Conservation (phyloP, 2,888 invertebrate genomes). For the Tryphoninae sp. region DNA sequence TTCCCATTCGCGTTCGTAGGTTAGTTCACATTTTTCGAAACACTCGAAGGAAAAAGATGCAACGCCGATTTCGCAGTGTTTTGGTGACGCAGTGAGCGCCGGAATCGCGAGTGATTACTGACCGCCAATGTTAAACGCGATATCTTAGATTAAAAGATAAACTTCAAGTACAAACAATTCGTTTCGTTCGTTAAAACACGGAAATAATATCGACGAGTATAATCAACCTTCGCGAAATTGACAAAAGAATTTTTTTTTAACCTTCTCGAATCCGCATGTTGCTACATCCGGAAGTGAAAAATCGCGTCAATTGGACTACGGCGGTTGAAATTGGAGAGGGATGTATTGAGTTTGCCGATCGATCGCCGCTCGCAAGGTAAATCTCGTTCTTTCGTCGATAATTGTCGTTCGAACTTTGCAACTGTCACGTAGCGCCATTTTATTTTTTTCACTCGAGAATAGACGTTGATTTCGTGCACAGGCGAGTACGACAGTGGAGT, state of each 20-base stretch:
- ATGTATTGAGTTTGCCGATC: constrained; percentile 58
- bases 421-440: background rate
- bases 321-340: constrained; percentile 36
- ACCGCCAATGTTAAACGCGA: background rate
- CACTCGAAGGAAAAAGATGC: background rate
- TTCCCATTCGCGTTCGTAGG: background rate
- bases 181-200: no score
- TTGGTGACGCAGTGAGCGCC: background rate
- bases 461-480: background rate
- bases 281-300: constrained; percentile 38
- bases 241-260: constrained; percentile 23
- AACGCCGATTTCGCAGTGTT: background rate
- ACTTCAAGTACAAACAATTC: background rate
- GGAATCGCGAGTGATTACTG: background rate
- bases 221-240: background rate
- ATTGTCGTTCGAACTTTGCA: background rate
- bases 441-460: background rate
- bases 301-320: constrained; percentile 45
- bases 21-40: background rate
- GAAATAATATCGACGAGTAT: background rate
- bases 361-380: constrained; percentile 59
- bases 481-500: background rate
- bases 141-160: background rate
- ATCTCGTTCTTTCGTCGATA: background rate
- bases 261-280: constrained; percentile 45